Base-by-base conservation (phyloP, 1,140 invertebrate species). In the Melitaea cinxia region DNA sequence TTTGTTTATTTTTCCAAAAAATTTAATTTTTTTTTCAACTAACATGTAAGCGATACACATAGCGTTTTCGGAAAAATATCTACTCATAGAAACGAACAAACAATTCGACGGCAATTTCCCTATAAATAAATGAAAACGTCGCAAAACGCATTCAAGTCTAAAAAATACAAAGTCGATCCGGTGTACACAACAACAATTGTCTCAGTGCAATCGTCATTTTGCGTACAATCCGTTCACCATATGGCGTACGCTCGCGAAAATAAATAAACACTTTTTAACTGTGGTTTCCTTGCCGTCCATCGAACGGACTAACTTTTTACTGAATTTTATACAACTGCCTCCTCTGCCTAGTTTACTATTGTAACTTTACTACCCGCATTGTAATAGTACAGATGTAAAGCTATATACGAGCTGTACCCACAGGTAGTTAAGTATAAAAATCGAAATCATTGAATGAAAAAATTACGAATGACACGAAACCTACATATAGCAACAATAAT, bases 181-280 rank as follows among this genome's bases (percentile, higher is more conserved):
- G 74, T 71, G 35, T 39, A 80, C 78, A 84, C 83, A 83, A 85
- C 77, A 85, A 88, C 83, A 88, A 83, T 83, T 83, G 82, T 85
- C 73, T 74, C 72, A 56, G 72, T 66, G 17, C 42, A 49, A 74
- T 79, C 77, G 78, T 88, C 75, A 85, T 88, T 88, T 85, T 88
- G 81, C 81, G 79, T 85, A 77, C 55, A 45, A 63, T 72, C 68
- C 73, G 70, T 75, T 56, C 56, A 45, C 77, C 85, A 82, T 77
- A 77, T 88, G 85, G 73, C 81, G 69, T 88, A 80, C 83, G 85
- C 70, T 65, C 55, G 57, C 59, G 35, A 59, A 70, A 72, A 77
- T 70, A 75, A 73, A 70, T 63, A 71, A 65, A 65, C 57, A 57
- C 45, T 59, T 64, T 60, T 47, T 67, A 45, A 42, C 26, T 65